Evolutionary conservation across 53 echinoderm and acorn worm species (phyloP).

Genomic region (Antedon mediterranea): DNA sequence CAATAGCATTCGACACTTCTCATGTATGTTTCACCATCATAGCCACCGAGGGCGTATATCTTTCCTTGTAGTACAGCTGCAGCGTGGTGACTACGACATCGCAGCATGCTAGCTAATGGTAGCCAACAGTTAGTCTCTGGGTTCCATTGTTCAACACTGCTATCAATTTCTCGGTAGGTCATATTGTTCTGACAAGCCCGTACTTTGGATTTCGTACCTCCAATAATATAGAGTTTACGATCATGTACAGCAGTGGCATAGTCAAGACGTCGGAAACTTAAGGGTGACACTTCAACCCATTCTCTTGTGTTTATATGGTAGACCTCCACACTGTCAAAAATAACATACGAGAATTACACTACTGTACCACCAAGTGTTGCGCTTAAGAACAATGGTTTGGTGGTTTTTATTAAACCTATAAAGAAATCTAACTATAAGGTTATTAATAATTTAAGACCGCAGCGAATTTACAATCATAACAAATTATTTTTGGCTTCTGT

Average conservation of each 20-base stretch:
- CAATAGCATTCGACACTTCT: constrained; percentile 76
- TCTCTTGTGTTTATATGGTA: constrained; percentile 31
- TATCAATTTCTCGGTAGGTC: constrained; percentile 60
- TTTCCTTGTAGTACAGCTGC: constrained; percentile 74
- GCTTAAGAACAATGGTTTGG: too few species aligned
- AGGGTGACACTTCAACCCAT: constrained; percentile 64
- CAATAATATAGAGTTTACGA: constrained; percentile 61
- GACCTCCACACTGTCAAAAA: constrained; percentile 57
- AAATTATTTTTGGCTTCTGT: too few species aligned
- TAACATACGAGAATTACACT: too few species aligned
- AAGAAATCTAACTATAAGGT: too few species aligned
- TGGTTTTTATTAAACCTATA: too few species aligned
- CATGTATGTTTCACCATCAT: constrained; percentile 68
- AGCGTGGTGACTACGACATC: constrained; percentile 65
- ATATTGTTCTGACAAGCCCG: constrained; percentile 27
- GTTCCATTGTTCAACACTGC: constrained; percentile 62
- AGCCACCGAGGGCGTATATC: constrained; percentile 79
- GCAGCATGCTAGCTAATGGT: constrained; percentile 56
- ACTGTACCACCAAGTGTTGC: too few species aligned
- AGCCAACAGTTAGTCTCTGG: constrained; percentile 58
- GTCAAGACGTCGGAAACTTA: constrained; percentile 74
- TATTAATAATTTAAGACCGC: too few species aligned
- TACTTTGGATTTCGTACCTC: constrained; percentile 58
- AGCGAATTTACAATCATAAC: too few species aligned
- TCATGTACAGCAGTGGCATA: constrained; percentile 66